These are phyloP conservation scores for Cynoglossus semilaevis DNA, from an alignment of 2,113 vertebrate species.

Conservation along the genomic window DNA sequence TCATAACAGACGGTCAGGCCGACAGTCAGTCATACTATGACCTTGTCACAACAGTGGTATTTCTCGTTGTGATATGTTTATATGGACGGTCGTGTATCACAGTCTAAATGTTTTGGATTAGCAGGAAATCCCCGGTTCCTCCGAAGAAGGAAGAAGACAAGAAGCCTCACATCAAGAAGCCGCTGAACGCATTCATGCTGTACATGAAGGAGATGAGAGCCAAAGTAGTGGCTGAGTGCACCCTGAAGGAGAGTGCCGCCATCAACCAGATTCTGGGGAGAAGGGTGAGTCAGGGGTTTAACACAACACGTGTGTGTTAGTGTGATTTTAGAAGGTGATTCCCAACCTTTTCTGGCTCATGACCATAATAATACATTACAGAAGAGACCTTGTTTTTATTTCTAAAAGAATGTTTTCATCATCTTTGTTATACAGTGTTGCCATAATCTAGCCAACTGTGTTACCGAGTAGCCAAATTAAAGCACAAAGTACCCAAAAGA, in stretches of 20 bases:
- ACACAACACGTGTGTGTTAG: background rate
- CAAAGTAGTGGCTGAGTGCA: conserved; percentile 97
- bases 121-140: conserved; percentile 85
- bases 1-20: too few relatives aligned
- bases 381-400: too few relatives aligned
- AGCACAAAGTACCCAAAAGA: too few relatives aligned
- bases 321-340: too few relatives aligned
- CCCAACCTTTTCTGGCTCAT: too few relatives aligned
- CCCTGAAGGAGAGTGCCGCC: conserved; percentile 93
- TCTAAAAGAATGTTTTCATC: too few relatives aligned
- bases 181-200: conserved; percentile 93
- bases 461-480: too few relatives aligned
- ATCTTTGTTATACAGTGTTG: too few relatives aligned
- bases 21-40: too few relatives aligned
- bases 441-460: too few relatives aligned
- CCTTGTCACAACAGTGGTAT: too few relatives aligned
- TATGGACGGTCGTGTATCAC: conserved; percentile 14
- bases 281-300: conserved; percentile 77
- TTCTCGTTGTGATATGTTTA: background rate
- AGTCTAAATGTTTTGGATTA: conserved; percentile 42
- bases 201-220: conserved; percentile 99
- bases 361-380: too few relatives aligned
- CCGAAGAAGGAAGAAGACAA: conserved; percentile 96
- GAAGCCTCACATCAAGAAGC: conserved; percentile 94
- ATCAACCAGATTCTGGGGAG: conserved; percentile 98